Evolutionary conservation across 92 coral and sea anemone species (phyloP), one percentile per base, ranked within the genome.

Genomic region (Paragorgia papillata): DNA sequence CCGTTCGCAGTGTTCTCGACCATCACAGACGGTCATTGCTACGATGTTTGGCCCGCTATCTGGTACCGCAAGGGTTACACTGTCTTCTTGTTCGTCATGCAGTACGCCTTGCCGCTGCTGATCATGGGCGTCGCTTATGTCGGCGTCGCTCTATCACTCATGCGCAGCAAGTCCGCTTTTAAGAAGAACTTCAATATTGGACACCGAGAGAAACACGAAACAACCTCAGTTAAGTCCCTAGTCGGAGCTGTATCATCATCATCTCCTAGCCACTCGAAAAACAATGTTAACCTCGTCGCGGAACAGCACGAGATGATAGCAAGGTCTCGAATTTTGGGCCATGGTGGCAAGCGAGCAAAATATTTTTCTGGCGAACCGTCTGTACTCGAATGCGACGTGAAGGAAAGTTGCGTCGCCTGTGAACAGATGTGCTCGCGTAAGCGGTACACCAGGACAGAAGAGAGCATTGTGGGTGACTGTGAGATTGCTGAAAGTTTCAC

Each of bases 21-120:
- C 31, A 71, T 71, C 12, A 71, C 29, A 7, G 78, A 71, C 21
- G 78, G 78, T 13, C 13, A 71, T 19, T 71, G 78, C 63, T 71
- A 51, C 61, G 78, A 71, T 35, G 57, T 39, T 1, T 71, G 78
- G 78, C 78, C 78, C 17, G 46, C 57, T 10, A 30, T 71, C 35
- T 53, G 78, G 78, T 32, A 71, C 35, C 78, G 78, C n/a, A 71
- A 71, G 35, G 78, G 49, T 0, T 71, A 71, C 28, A 71, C 78
- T 5, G 64, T 71, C 18, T 71, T 71, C 26, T 19, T 71, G 6
- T 53, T 71, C 29, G 7, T 71, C 15, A 55, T 71, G 78, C 78
- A 71, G 50, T 71, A 71, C 51, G 78, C 64, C 3, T 28, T 71
- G 24, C 78, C 78, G 0, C 34, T 71, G 7, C 25, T 26, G 1